Percentiles rank a stretch among this genome's conserved stretches.
Conservation (phyloP, 2,113 vertebrate genomes). For the Tachysurus vachellii region DNA sequence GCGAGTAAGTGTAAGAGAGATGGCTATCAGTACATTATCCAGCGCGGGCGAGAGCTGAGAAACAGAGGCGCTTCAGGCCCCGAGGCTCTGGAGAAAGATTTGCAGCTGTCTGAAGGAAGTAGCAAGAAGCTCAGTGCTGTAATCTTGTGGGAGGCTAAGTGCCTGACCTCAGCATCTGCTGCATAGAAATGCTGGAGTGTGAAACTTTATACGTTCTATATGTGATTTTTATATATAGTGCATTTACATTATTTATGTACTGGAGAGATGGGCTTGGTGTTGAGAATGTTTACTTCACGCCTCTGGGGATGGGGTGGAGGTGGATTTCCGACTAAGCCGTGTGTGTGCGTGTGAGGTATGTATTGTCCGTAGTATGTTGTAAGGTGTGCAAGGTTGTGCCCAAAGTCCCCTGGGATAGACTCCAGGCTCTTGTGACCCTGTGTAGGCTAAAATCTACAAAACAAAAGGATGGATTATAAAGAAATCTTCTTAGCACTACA, state of each 20-base stretch:
- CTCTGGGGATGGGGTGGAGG: too few species aligned
- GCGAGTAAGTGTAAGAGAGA: neutral
- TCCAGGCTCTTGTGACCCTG: too few species aligned
- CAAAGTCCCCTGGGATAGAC: too few species aligned
- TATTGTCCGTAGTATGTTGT: too few species aligned
- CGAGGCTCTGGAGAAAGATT: neutral
- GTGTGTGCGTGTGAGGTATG: too few species aligned
- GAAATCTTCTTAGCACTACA: neutral
- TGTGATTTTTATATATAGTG: neutral
- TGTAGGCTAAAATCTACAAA: too few species aligned
- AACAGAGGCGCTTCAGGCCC: slow-evolving; percentile 1
- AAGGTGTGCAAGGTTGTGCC: too few species aligned
- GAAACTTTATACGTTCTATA: neutral
- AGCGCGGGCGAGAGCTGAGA: neutral
- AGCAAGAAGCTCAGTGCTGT: neutral
- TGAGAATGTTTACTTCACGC: too few species aligned
- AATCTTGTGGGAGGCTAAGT: neutral
- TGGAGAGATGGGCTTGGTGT: too few species aligned
- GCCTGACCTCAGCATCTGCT: neutral
- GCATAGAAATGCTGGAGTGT: neutral
- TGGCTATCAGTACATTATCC: slow-evolving; percentile 10
- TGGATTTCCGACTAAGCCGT: too few species aligned
- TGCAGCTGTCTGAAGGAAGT: slow-evolving; percentile 21
- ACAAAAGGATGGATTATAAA: neutral
- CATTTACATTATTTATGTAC: neutral